Percentiles rank a stretch among this genome's conserved stretches.
phyloP scores from a whole-genome alignment of 2,888 invertebrate genomes.

The Athetis lepigone region DNA sequence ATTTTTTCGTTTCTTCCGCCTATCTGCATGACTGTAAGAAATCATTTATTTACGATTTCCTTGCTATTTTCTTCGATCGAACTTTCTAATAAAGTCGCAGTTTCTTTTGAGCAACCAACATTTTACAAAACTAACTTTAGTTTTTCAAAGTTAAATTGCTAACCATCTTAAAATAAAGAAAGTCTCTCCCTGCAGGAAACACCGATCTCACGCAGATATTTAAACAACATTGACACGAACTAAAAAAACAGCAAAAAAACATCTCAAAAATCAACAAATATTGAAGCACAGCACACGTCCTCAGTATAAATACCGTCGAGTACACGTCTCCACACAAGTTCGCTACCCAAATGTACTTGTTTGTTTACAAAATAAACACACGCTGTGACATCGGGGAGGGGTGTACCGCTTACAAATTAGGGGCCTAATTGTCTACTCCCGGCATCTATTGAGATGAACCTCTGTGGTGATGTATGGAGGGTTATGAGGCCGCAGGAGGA shows the following conservation, averaged over 20 bases:
- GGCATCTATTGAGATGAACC: constrained; percentile 58
- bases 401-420: constrained; percentile 73
- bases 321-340: constrained; percentile 59
- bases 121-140: too few relatives aligned
- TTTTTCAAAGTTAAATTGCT: too few relatives aligned
- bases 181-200: too few relatives aligned
- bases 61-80: too few relatives aligned
- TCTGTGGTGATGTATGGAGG: constrained; percentile 55
- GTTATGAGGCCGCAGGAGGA: constrained; percentile 47
- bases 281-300: constrained; percentile 38
- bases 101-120: too few relatives aligned
- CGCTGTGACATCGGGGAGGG: constrained; percentile 59
- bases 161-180: too few relatives aligned
- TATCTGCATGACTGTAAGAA: too few relatives aligned
- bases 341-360: constrained; percentile 55
- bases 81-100: too few relatives aligned
- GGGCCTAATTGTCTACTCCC: constrained; percentile 67
- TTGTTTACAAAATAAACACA: constrained; percentile 71
- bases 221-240: not conserved
- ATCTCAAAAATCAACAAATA: constrained; percentile 57
- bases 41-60: too few relatives aligned
- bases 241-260: constrained; percentile 24
- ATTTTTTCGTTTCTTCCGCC: too few relatives aligned
- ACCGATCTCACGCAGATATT: not conserved
- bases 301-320: constrained; percentile 40